These are phyloP conservation scores for Alviniconcha strummeri DNA, from an alignment of 2,888 invertebrate species.

Conservation along the genomic window DNA sequence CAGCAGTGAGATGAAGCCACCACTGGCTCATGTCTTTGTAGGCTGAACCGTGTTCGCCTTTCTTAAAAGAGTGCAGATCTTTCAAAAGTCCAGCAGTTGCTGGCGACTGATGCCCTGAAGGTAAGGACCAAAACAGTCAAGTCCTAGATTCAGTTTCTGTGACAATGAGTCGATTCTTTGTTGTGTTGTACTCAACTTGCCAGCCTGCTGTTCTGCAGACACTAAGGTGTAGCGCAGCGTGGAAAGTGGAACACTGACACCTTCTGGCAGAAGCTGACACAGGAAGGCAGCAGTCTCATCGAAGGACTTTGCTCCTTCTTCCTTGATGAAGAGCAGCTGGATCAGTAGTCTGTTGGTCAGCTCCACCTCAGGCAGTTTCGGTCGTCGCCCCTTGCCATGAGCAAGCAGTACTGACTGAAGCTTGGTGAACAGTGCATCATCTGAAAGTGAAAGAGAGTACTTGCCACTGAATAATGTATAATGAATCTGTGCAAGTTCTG, in stretches of 20 bases:
- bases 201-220: background rate
- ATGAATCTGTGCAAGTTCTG: too few relatives aligned
- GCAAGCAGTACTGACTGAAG: too few relatives aligned
- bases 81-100: conserved; percentile 8
- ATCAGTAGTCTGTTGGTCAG: background rate
- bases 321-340: background rate
- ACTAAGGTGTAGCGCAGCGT: background rate
- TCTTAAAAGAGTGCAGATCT: background rate
- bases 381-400: background rate
- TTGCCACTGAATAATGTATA: too few relatives aligned
- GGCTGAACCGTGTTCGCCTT: background rate
- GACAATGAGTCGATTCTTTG: background rate
- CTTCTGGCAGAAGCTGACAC: background rate
- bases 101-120: background rate
- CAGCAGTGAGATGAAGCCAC: background rate
- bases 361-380: background rate
- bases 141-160: background rate
- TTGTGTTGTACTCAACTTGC: background rate
- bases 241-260: background rate
- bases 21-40: background rate
- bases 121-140: background rate
- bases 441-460: too few relatives aligned
- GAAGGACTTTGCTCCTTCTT: background rate
- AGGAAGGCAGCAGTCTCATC: background rate
- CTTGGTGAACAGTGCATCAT: too few relatives aligned